Base-by-base conservation (phyloP, 2,113 vertebrate genomes). In the Galemys pyrenaicus region DNA sequence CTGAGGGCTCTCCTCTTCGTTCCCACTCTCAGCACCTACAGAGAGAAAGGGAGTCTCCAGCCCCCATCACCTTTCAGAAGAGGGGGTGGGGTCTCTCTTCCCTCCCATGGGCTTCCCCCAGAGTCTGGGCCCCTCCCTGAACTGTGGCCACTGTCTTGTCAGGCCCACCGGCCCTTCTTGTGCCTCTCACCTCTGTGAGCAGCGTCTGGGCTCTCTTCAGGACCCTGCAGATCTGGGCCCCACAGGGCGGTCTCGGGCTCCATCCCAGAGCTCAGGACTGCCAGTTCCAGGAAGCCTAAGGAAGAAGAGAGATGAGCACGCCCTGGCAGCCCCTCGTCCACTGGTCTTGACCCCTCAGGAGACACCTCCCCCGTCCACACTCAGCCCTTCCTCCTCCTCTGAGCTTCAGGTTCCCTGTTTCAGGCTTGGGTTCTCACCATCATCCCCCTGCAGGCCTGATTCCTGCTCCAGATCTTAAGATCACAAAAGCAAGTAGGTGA, bases 31-130 rank as follows among this genome's bases (percentile, higher is more conserved):
- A 0, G 96, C 77, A 96, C 97, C 97, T 97, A 96, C 35, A 92
- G 96, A 96, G 84, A 96, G 85, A 96, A 96, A 97, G 96, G 94
- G 94, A 95, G 92, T 96, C 96, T 97, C 96, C 94, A 97, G 89
- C 77, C 96, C 94, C 91, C 51, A 87, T 67, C 89, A 89, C 80
- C 94, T 92, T 92, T 70, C 96, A 92, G 92, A 95, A 94, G 37
- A 35, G 1, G 12, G 94, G 94, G 71, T 41, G 10, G 19, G 56
- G 37, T 39, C 87, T 96, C 73, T 80, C 71, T 87, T 62, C 95
- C 95, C 92, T 65, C 87, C 93, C 93, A 78, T 10, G 44, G 13
- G 19, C 62, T 44, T 60, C 54, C 86, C 92, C 79, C 94, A 35
- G 87, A 87, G 91, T 90, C 68, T 62, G 92, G 26, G 44, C 58